Base-by-base conservation (phyloP, 2,888 invertebrate species). In the Caenorhabditis sulstoni region DNA sequence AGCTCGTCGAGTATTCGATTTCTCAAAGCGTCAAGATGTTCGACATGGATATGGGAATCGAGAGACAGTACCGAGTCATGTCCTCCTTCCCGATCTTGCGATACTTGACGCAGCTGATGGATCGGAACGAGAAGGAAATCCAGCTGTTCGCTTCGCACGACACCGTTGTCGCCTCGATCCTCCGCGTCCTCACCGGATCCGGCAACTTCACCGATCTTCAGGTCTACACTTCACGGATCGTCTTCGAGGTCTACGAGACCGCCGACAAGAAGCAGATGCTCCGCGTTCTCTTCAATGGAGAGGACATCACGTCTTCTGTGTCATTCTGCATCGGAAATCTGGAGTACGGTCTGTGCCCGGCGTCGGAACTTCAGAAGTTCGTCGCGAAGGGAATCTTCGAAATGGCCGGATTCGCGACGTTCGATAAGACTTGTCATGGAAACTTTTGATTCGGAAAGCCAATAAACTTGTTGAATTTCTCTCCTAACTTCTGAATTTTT, bases 281-380 rank as follows among this genome's bases (percentile, higher is more conserved):
- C 22, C 81, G 83, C 11, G 64, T 83, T n/a, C 18, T 84, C 0
- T 64, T 70, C 67, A 77, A 84, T 67, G 84, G 82, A 18, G 52
- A 55, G 0, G 84, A 84, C 53, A 52, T 77, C n/a, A 84, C 84
- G 8, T 41, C 23, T 9, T 61, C 71, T 7, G n/a, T 82, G 18
- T 50, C 47, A 3, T 79, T 82, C 71, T 82, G 82, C 52, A 71
- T 35, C 53, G 16, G 12, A 14, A 5, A 20, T 37, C 53, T 80
- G 12, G 67, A 73, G 7, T 57, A 66, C 59, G 82, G 74, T 37
- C 64, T 78, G 57, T 81, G 78, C 29, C 35, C 77, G 3, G 58
- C 44, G 9, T 58, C 65, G 0, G 45, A 61, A 20, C 35, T 82
- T 1, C 58, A 82, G 41, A 39, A 58, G 3, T 82, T 80, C 50